These are phyloP conservation scores for Caranx ignobilis DNA, from an alignment of 2,113 vertebrate species.

Conservation along the genomic window DNA sequence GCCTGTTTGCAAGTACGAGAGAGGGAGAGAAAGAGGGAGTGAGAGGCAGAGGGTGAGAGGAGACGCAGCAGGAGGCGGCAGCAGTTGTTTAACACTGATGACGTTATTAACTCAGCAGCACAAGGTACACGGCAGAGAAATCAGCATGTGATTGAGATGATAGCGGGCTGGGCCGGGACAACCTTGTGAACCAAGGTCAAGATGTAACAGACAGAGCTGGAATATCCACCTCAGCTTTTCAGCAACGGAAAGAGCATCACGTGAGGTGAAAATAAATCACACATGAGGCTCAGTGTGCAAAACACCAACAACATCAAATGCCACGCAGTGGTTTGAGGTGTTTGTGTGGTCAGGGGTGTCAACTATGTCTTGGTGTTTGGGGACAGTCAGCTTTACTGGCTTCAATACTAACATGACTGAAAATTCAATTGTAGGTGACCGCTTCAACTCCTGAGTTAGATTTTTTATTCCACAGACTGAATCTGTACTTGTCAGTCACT, in stretches of 20 bases:
- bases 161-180: constrained; percentile 29
- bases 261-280: constrained; percentile 15
- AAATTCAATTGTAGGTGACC: no score
- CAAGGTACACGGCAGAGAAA: constrained; percentile 45
- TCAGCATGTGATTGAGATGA: constrained; percentile 62
- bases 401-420: no score
- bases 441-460: no score
- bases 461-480: no score
- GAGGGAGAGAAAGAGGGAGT: background rate
- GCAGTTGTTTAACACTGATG: constrained; percentile 64
- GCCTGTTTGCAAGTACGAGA: constrained; percentile 5
- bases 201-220: constrained; percentile 33
- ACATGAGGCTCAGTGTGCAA: background rate
- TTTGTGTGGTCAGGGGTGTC: background rate
- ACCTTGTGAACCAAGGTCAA: constrained; percentile 67
- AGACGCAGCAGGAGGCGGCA: constrained; percentile 32
- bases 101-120: constrained; percentile 72
- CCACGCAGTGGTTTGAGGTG: background rate
- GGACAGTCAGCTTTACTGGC: background rate
- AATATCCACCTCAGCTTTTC: constrained; percentile 36
- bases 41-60: constrained; percentile 38
- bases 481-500: no score
- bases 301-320: background rate
- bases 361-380: background rate
- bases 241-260: background rate